Percentiles rank a stretch among this genome's conserved stretches.
Evolutionary conservation across 2,888 invertebrate genomes (phyloP).

Genomic region (Cryptus viduatorius): DNA sequence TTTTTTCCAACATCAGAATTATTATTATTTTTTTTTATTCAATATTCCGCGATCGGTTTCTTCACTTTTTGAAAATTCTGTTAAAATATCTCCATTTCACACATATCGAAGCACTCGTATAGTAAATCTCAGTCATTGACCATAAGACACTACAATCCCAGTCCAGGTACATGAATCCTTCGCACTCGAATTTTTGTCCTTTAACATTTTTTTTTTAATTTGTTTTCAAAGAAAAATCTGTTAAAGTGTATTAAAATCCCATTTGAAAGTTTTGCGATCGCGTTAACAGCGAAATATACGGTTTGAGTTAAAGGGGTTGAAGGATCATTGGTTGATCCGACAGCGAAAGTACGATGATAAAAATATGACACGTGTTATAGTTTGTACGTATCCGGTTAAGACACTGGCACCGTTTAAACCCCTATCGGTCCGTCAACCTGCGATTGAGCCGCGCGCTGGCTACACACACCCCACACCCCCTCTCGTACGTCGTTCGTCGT

Average conservation of each 20-base stretch:
- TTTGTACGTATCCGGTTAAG: slow-evolving; percentile 70
- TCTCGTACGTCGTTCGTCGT: slow-evolving; percentile 42
- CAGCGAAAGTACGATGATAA: slow-evolving; percentile 8
- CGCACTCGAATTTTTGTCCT: background rate
- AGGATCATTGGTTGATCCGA: background rate
- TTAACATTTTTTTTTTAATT: background rate
- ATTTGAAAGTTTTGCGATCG: background rate
- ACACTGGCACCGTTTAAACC: slow-evolving; percentile 77
- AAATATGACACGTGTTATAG: slow-evolving; percentile 73
- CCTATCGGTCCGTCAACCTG: slow-evolving; percentile 78
- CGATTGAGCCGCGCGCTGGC: slow-evolving; percentile 73
- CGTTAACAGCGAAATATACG: background rate
- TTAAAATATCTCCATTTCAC: background rate
- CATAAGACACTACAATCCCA: slow-evolving; percentile 10
- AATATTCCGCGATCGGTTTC: no score
- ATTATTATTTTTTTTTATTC: no score
- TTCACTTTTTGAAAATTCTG: background rate
- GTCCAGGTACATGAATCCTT: slow-evolving; percentile 21
- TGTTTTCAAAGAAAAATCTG: background rate
- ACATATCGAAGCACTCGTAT: background rate
- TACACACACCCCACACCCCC: slow-evolving; percentile 55
- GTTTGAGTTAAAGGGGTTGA: background rate
- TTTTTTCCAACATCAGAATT: no score
- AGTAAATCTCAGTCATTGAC: background rate
- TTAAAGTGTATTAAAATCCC: background rate